A percentile compares a stretch with the other conserved stretches of the same genome.
Evolutionary conservation across 2,888 invertebrate genomes (phyloP).

Genomic region (Nephrotoma appendiculata): DNA sequence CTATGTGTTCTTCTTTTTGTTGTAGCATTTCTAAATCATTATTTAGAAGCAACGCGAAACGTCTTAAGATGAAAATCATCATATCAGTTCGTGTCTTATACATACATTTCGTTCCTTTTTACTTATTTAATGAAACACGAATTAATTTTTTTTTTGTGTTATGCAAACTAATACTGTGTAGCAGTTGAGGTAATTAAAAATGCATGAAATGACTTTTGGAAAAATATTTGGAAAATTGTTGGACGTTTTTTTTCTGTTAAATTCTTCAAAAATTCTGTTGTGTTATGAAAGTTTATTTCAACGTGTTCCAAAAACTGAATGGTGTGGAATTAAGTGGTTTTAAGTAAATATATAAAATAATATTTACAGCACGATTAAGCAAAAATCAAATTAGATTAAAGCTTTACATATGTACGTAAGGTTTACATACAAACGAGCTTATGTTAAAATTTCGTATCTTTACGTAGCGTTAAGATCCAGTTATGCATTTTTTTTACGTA

Average conservation of each 20-base stretch:
- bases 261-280: background rate
- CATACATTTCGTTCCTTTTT: background rate
- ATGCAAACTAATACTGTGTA: background rate
- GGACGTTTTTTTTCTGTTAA: background rate
- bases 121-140: background rate
- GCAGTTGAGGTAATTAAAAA: constrained; percentile 12
- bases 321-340: background rate
- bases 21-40: background rate
- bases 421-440: background rate
- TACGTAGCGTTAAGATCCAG: background rate
- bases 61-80: background rate
- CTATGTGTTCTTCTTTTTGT: background rate
- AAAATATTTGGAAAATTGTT: background rate
- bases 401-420: background rate
- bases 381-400: background rate
- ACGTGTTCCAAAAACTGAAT: background rate
- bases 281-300: background rate
- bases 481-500: background rate
- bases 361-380: background rate
- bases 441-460: background rate
- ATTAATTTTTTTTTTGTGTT: background rate
- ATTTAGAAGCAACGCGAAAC: background rate
- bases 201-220: constrained; percentile 12
- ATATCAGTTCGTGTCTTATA: background rate
- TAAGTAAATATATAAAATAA: background rate